Evolutionary conservation across 1,140 invertebrate species (phyloP).

Genomic region (Pseudomyrmex concolor): DNA sequence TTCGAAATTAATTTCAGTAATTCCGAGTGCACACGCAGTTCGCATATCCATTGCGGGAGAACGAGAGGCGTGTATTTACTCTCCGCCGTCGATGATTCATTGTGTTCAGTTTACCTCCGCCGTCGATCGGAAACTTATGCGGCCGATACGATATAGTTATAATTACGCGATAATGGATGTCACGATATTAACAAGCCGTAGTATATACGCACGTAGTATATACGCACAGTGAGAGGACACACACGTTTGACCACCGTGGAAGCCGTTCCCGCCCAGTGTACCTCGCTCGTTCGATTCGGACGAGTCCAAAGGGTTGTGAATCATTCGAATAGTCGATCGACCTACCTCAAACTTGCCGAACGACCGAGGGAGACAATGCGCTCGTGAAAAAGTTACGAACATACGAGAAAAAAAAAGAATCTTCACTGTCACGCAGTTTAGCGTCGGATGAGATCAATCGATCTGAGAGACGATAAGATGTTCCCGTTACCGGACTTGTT

Average conservation of each 20-base stretch:
- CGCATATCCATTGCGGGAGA: neutral
- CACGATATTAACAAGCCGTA: slow-evolving; percentile 71
- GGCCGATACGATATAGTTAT: slow-evolving; percentile 63
- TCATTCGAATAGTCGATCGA: slow-evolving; percentile 68
- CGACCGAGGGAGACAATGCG: slow-evolving; percentile 56
- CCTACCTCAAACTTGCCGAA: slow-evolving; percentile 71
- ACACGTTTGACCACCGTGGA: slow-evolving; percentile 66
- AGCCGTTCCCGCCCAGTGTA: slow-evolving; percentile 63
- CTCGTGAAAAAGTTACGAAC: slow-evolving; percentile 33
- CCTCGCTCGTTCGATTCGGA: slow-evolving; percentile 46
- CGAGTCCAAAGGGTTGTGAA: slow-evolving; percentile 67
- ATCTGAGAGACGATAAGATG: neutral
- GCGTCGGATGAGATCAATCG: slow-evolving; percentile 20
- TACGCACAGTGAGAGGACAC: slow-evolving; percentile 62
- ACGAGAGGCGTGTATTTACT: slow-evolving; percentile 36
- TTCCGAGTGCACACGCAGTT: too few relatives aligned
- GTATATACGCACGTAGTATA: slow-evolving; percentile 43
- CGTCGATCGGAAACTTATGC: slow-evolving; percentile 54
- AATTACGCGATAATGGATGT: slow-evolving; percentile 74
- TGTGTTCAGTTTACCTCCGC: slow-evolving; percentile 42
- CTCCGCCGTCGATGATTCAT: slow-evolving; percentile 64
- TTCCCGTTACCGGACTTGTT: neutral
- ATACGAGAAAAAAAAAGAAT: neutral
- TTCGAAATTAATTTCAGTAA: neutral
- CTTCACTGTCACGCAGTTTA: slow-evolving; percentile 21